A percentile compares a stretch with the other conserved stretches of the same genome.
Conservation (phyloP, 2,888 invertebrate species). For the Drosophila kokeensis region DNA sequence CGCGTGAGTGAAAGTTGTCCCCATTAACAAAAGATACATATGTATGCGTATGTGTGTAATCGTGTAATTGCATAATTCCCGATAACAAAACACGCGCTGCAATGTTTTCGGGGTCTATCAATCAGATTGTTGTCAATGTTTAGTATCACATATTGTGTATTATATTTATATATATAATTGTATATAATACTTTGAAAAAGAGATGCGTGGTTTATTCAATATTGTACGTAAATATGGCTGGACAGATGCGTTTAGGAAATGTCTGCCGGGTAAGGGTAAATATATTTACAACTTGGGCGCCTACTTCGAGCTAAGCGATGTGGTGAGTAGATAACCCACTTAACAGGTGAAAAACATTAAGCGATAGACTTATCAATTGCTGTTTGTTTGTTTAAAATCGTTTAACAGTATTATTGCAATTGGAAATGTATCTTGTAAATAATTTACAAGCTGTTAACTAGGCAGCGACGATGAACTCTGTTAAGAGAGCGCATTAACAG, state of each 20-base stretch:
- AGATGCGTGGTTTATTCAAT: conserved; percentile 54
- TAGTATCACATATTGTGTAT: conserved; percentile 38
- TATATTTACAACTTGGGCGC: conserved; percentile 74
- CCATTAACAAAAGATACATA: conserved; percentile 24
- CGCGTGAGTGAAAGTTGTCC: conserved; percentile 44
- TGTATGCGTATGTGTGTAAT: conserved; percentile 39
- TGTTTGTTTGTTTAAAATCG: background rate
- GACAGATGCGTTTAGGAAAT: conserved; percentile 40
- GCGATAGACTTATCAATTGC: no score
- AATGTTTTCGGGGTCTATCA: conserved; percentile 16
- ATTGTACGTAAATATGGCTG: conserved; percentile 42
- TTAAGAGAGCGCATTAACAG: background rate
- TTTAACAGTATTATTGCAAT: conserved; percentile 3
- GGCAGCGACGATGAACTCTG: background rate
- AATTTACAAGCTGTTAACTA: background rate
- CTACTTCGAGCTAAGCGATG: conserved; percentile 55
- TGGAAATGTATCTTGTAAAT: background rate
- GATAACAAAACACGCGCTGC: conserved; percentile 56
- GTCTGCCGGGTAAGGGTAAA: conserved; percentile 48
- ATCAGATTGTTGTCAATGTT: conserved; percentile 31
- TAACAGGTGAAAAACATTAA: background rate
- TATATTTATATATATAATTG: conserved; percentile 33
- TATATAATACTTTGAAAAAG: background rate
- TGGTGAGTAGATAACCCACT: conserved; percentile 48
- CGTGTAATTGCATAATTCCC: conserved; percentile 65